Conservation (phyloP, 37 sponge, comb jelly and placozoan genomes). For the Crambe crambe region DNA sequence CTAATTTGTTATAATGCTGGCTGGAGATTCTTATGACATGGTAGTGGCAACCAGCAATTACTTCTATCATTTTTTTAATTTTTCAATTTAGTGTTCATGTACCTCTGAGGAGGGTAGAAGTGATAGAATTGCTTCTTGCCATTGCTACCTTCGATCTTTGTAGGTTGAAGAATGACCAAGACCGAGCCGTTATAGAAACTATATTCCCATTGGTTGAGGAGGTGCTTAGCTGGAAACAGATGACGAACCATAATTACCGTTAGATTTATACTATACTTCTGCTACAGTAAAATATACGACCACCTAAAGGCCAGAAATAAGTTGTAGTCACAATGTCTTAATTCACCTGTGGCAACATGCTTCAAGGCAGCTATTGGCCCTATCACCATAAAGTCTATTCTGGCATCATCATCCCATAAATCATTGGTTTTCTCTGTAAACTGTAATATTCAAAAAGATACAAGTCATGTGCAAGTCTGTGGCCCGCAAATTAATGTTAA, state of each 20-base stretch:
- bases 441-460: neutral
- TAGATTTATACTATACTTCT: neutral
- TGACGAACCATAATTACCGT: neutral
- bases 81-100: too few species aligned
- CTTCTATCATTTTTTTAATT: too few species aligned
- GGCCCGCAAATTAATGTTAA: too few species aligned
- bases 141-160: neutral
- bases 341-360: constrained; percentile 4
- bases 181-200: neutral
- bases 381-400: constrained; percentile 7
- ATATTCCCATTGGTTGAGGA: neutral
- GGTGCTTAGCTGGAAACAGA: neutral
- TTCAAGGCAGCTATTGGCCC: constrained; percentile 5
- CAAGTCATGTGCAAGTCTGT: too few species aligned
- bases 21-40: too few species aligned
- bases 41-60: neutral
- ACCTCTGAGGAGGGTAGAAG: neutral
- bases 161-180: neutral
- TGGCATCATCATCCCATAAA: neutral
- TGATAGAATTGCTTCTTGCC: constrained; percentile 7
- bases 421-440: neutral
- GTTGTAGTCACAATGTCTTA: neutral
- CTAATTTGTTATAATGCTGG: too few species aligned
- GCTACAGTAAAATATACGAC: too few species aligned
- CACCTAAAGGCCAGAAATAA: neutral